Conservation (phyloP, 1,140 invertebrate genomes). For the Drosophila arizonae region DNA sequence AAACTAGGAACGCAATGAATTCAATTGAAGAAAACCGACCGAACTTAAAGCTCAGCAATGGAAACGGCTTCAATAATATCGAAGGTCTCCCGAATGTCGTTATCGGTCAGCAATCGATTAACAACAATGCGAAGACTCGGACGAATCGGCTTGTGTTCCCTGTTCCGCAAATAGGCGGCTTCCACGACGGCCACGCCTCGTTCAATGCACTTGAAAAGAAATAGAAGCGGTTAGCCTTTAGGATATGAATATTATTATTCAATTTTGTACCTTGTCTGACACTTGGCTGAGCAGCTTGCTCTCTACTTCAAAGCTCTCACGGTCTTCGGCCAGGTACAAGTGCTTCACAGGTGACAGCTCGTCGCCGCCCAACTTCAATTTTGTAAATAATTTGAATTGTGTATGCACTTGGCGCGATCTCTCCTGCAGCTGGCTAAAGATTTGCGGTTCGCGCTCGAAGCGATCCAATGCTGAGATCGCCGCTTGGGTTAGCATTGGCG, state of each 20-base stretch:
- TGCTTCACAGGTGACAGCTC: constrained; percentile 91
- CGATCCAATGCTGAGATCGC: constrained; percentile 91
- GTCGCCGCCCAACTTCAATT: constrained; percentile 85
- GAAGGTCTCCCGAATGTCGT: constrained; percentile 83
- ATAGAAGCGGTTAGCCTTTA: background rate
- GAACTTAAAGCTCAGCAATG: constrained; percentile 43
- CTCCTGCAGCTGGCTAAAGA: constrained; percentile 85
- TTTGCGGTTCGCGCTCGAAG: constrained; percentile 87
- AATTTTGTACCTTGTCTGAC: constrained; percentile 68
- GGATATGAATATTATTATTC: background rate
- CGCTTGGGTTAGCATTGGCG: constrained; percentile 94
- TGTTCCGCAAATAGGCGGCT: constrained; percentile 86
- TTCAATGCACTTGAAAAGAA: constrained; percentile 84
- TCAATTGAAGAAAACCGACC: constrained; percentile 3
- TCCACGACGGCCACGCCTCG: constrained; percentile 86
- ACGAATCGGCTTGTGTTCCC: constrained; percentile 85
- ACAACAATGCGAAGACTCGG: constrained; percentile 87
- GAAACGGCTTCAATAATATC: constrained; percentile 64
- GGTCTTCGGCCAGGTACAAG: constrained; percentile 86
- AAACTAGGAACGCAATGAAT: constrained; percentile 15
- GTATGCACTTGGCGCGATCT: constrained; percentile 85
- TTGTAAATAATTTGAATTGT: constrained; percentile 83
- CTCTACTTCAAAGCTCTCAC: constrained; percentile 81
- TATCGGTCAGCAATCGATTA: constrained; percentile 85
- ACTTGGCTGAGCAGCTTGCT: constrained; percentile 86